Evolutionary conservation across 2,113 vertebrate genomes (phyloP).

Genomic region (Brevimyrus niger): DNA sequence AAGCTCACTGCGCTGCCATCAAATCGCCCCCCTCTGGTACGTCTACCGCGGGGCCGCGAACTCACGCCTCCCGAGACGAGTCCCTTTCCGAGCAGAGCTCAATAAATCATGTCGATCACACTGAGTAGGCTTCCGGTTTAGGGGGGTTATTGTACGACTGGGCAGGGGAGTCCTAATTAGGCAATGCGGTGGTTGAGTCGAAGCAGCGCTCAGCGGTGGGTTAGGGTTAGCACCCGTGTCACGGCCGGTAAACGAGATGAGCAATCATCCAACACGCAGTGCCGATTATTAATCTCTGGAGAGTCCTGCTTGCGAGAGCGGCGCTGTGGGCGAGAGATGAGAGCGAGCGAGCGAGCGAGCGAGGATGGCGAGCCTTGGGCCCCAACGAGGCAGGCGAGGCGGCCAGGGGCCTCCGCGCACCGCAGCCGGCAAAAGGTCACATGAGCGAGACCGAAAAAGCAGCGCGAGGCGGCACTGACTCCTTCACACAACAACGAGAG

Average conservation of each 20-base stretch:
- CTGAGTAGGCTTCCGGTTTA: constrained; percentile 27
- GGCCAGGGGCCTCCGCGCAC: constrained; percentile 20
- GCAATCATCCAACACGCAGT: not conserved
- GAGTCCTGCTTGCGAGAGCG: constrained; percentile 18
- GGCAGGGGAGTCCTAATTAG: constrained; percentile 37
- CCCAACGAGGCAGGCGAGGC: constrained; percentile 19
- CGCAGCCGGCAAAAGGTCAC: constrained; percentile 56
- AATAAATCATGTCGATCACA: constrained; percentile 35
- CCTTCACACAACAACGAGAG: not conserved
- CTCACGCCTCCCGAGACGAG: constrained; percentile 16
- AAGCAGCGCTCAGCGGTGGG: not conserved
- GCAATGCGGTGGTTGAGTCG: constrained; percentile 18
- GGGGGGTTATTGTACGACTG: constrained; percentile 31
- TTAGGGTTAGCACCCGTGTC: constrained; percentile 17
- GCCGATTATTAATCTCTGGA: constrained; percentile 31
- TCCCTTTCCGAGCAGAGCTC: constrained; percentile 23
- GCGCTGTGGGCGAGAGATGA: constrained; percentile 7
- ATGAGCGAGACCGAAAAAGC: constrained; percentile 19
- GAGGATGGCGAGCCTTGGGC: not conserved
- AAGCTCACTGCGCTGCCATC: constrained; percentile 45
- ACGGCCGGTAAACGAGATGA: constrained; percentile 35
- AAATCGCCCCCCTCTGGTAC: constrained; percentile 42
- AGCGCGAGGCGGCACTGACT: not conserved
- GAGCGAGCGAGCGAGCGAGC: not conserved
- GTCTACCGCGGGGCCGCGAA: constrained; percentile 27